Base-by-base conservation (phyloP, 2,888 invertebrate species). In the Drosophila rubida region DNA sequence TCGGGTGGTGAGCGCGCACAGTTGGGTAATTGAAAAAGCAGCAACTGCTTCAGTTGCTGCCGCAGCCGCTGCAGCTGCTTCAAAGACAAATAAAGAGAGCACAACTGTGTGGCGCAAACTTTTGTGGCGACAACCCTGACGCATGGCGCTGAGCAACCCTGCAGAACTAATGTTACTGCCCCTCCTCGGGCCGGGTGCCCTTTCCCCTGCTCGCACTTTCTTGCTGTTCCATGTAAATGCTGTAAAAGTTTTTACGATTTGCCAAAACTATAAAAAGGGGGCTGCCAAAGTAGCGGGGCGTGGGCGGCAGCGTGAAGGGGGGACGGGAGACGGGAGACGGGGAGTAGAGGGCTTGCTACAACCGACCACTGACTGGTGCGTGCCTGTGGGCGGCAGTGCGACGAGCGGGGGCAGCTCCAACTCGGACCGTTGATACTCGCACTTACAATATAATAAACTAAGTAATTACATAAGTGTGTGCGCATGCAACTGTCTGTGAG, bases 371-470 rank as follows among this genome's bases (percentile, higher is more conserved):
- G 50, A 46, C 54, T 59, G 41, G 50, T 75, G 77, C 72, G 76
- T 75, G 75, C 46, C 63, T 37, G 32, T 32, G 35, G 51, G 63
- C 37, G 16, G 44, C 25, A 22, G n/a, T 9, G 9, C n/a, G 32
- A 32, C 32, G 32, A 7, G 14, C 16, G 39, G 39, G 51, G 8
- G 13, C 35, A 32, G 54, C 35, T 44, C 44, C 25, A 27, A 41
- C 71, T 78, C 57, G 59, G 65, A 57, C 77, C 57, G 68, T 80
- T 80, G 72, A 75, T 80, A 78, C 69, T 68, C 75, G 75, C 72
- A 80, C 82, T 84, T 81, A 82, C 82, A 87, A 87, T 82, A 87
- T 82, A 82, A 87, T 82, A 82, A 87, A 87, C 82, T 85, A 82
- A 87, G 82, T 82, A 82, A 82, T 82, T 82, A 82, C 85, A 81